A percentile compares a stretch with the other conserved stretches of the same genome.
These are phyloP conservation scores for Smutsia gigantea DNA, from an alignment of 2,797 vertebrate genomes.

Conservation along the genomic window DNA sequence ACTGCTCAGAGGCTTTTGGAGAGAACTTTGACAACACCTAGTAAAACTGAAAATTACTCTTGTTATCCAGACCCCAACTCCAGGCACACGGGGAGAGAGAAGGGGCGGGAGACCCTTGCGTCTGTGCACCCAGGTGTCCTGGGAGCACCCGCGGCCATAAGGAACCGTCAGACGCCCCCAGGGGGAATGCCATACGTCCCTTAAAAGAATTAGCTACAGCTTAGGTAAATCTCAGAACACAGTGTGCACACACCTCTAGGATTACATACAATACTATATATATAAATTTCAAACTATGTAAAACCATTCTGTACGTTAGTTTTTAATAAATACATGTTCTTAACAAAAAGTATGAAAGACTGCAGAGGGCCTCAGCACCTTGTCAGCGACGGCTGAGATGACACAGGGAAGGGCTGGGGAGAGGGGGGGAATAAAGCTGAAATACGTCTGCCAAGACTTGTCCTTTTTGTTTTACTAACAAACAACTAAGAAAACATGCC, in stretches of 20 bases:
- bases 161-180: background rate
- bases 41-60: too few relatives aligned
- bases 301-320: background rate
- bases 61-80: background rate
- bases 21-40: background rate
- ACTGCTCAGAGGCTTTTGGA: background rate
- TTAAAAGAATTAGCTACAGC: too few relatives aligned
- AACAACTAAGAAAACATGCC: background rate
- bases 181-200: background rate
- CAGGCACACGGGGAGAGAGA: background rate
- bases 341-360: background rate
- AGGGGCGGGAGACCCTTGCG: background rate
- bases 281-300: background rate
- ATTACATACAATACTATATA: too few relatives aligned
- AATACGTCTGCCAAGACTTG: background rate
- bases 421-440: background rate
- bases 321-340: background rate
- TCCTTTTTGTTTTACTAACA: background rate
- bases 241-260: too few relatives aligned
- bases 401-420: rapidly evolving
- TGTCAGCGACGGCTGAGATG: background rate
- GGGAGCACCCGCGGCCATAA: too few relatives aligned
- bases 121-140: too few relatives aligned
- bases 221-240: too few relatives aligned
- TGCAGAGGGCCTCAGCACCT: background rate